Conservation (phyloP, 2,888 invertebrate genomes). For the Tipula confusa region DNA sequence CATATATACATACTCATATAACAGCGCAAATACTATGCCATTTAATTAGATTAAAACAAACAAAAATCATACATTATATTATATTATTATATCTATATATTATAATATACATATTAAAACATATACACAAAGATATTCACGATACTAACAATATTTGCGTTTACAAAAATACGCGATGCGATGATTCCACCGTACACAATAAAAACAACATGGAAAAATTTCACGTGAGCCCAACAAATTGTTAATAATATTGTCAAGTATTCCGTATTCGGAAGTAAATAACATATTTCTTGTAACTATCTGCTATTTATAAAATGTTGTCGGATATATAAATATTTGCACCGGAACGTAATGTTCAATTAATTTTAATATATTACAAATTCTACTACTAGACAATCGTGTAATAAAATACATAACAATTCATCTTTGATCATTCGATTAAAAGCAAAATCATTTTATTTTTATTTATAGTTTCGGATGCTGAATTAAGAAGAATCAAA, state of each 20-base stretch:
- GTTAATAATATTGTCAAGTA: not conserved
- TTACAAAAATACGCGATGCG: not conserved
- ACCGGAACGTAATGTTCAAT: not conserved
- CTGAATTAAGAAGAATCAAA: conserved; percentile 74
- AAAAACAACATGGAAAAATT: not conserved
- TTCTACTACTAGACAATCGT: not conserved
- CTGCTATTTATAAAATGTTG: not conserved
- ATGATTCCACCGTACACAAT: not conserved
- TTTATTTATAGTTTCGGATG: conserved; percentile 65
- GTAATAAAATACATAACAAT: not conserved
- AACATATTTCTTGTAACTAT: not conserved
- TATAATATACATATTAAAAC: not conserved
- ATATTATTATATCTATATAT: too few relatives aligned
- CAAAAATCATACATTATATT: not conserved
- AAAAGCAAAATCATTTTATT: not conserved
- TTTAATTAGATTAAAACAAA: conserved; percentile 20
- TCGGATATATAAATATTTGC: not conserved
- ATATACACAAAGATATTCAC: not conserved
- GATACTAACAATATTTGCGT: not conserved
- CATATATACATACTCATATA: not conserved
- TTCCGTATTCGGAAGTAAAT: not conserved
- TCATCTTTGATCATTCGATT: not conserved
- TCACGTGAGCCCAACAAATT: not conserved
- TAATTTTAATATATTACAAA: not conserved
- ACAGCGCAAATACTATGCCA: not conserved